These are phyloP conservation scores for Athetis lepigone DNA, from an alignment of 2,888 invertebrate genomes.

Conservation along the genomic window DNA sequence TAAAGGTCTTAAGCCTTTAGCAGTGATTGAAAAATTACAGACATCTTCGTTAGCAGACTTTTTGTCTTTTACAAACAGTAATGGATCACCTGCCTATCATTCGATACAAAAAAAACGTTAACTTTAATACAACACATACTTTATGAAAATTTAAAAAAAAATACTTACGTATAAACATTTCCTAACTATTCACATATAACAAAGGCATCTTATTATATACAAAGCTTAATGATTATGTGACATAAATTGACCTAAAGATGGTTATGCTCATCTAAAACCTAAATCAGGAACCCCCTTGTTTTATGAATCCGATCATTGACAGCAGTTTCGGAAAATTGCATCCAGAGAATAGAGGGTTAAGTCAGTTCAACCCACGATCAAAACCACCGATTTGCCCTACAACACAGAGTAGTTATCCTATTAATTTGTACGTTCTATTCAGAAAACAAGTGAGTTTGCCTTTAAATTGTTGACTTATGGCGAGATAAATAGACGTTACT, in stretches of 20 bases:
- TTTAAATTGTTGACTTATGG: background rate
- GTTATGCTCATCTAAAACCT: background rate
- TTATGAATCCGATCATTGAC: background rate
- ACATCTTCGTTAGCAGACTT: too few species aligned
- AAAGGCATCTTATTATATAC: background rate
- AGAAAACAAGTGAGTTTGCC: background rate
- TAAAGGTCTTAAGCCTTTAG: background rate
- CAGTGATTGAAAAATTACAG: background rate
- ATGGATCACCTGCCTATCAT: background rate
- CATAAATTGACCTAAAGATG: constrained; percentile 20
- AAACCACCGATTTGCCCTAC: too few species aligned
- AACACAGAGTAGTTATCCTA: too few species aligned
- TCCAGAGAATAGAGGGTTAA: too few species aligned
- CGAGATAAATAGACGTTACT: too few species aligned
- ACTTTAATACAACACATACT: background rate
- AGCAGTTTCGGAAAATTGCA: background rate
- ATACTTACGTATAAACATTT: background rate
- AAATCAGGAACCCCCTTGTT: background rate
- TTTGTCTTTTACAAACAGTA: too few species aligned
- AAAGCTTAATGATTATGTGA: constrained; percentile 15
- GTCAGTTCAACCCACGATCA: too few species aligned
- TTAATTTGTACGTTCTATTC: too few species aligned
- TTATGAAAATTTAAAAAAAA: background rate
- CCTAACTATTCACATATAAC: background rate
- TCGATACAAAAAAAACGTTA: background rate